Conservation (phyloP, 2,888 invertebrate species). For the Clusia tigrina region DNA sequence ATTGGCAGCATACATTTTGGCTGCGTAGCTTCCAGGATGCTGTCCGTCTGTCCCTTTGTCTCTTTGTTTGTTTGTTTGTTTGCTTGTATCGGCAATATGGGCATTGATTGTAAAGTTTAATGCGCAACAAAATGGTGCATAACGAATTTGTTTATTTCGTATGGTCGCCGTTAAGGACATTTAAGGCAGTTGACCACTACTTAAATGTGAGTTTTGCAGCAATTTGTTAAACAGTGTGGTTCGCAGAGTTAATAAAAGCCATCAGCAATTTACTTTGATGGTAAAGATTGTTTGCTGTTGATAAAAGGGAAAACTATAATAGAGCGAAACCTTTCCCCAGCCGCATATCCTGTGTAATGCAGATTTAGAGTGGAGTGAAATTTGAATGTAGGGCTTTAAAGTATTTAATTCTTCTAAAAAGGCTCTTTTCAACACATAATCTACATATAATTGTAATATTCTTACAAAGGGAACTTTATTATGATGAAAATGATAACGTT, state of each 20-base stretch:
- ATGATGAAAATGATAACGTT: no score
- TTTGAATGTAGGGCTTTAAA: no score
- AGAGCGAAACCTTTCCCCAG: no score
- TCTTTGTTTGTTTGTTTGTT: background rate
- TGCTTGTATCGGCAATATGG: background rate
- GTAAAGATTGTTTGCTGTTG: background rate
- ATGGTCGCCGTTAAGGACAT: background rate
- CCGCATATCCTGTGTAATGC: no score
- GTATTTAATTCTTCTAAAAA: no score
- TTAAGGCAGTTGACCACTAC: background rate
- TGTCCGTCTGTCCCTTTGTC: background rate
- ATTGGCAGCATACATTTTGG: background rate
- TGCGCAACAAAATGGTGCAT: constrained; percentile 47
- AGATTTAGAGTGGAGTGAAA: no score
- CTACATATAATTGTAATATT: no score
- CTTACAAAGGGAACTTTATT: no score
- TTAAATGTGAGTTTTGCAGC: background rate
- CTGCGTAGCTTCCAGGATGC: background rate
- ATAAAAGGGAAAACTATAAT: background rate
- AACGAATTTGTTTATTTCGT: constrained; percentile 55
- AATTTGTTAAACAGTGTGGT: background rate
- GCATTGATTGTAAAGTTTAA: background rate
- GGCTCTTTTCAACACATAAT: no score
- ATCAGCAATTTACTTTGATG: background rate
- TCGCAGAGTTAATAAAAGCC: background rate